Evolutionary conservation across 2,113 vertebrate species (phyloP).

Genomic region (Romanogobio albipinnatus): DNA sequence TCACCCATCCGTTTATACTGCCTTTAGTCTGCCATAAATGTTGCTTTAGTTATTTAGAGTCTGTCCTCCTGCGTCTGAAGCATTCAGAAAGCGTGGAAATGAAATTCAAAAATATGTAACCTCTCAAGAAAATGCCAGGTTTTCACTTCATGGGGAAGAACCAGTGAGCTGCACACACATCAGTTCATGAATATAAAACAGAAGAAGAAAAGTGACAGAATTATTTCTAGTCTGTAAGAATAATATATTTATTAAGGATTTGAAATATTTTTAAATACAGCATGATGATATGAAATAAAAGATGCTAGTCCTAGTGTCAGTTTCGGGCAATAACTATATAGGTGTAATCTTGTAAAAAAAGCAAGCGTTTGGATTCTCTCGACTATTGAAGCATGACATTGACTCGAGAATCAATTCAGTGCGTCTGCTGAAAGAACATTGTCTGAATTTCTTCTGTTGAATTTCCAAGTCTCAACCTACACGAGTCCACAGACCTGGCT

Average conservation of each 20-base stretch:
- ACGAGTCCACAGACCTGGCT: too few species aligned
- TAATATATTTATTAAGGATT: not conserved
- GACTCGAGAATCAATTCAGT: constrained; percentile 11
- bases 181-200: not conserved
- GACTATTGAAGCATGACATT: constrained; percentile 11
- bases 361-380: not conserved
- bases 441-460: not conserved
- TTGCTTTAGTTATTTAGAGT: not conserved
- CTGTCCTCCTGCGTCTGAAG: not conserved
- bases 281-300: not conserved
- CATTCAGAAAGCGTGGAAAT: not conserved
- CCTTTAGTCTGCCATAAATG: not conserved
- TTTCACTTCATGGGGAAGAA: not conserved
- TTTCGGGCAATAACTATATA: not conserved
- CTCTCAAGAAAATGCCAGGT: not conserved
- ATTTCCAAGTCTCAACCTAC: too few species aligned
- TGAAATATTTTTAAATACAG: not conserved
- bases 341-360: not conserved
- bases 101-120: constrained; percentile 11
- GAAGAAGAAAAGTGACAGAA: not conserved
- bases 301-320: not conserved
- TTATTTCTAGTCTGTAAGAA: not conserved
- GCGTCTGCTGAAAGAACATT: not conserved
- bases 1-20: not conserved
- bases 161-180: not conserved